Base-by-base conservation (phyloP, 2,797 vertebrate genomes). In the Glossophaga mutica region DNA sequence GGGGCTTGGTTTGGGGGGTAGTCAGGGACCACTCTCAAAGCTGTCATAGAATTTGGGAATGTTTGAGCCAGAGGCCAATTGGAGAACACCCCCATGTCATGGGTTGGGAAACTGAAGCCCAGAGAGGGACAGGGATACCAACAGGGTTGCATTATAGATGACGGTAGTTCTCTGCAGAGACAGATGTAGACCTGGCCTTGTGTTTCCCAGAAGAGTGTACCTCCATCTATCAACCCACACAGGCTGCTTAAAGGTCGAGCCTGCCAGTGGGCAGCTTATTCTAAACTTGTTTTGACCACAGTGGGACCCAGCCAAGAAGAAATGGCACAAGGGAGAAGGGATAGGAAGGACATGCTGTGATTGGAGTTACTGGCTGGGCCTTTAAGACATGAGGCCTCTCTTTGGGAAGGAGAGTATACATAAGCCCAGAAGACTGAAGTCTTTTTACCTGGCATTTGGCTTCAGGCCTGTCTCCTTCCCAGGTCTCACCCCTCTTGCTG, bases 381-480 rank as follows among this genome's bases (percentile, higher is more conserved):
- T 67, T 77, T 42, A 50, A 87, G 62, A 71, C 70, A 22, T 39
- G 10, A 76, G 55, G 29, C 14, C 50, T 92, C 16, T 73, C n/a
- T 22, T 86, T 32, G 18, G 52, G 44, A 81, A 90, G 44, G 44
- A 46, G 4, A 11, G 16, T 39, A 46, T 12, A 22, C 50, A 14
- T 77, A 39, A 39, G 18, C 68, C n/a, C 29, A 83, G 32, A 87
- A 82, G 46, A 96, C 82, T 91, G 24, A 57, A 78, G 34, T 34
- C 26, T 32, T 84, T 87, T 94, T 92, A 52, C 94, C 73, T 32
- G 50, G 24, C 85, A 83, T 70, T 85, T 90, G 85, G 88, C 77
- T 74, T 26, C 39, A 37, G 70, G 18, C 4, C 18, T 9, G 12
- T 42, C 9, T 71, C 84, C 9, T 71, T 76, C 57, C n/a, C 37